Evolutionary conservation across 2,888 invertebrate genomes (phyloP).

Genomic region (Tetramorium bicarinatum): DNA sequence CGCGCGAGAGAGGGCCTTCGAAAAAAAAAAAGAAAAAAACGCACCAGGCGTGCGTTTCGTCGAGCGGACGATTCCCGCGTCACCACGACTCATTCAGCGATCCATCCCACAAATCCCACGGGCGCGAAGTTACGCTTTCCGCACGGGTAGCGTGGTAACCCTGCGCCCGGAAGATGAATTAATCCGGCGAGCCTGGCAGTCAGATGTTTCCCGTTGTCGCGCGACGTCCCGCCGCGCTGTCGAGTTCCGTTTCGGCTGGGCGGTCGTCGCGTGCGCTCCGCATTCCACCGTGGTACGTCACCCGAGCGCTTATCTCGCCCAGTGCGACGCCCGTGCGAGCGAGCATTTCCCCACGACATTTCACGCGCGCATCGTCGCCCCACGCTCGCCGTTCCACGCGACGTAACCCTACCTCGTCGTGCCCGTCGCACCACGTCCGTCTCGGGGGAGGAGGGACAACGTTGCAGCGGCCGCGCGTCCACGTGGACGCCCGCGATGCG

Average conservation of each 20-base stretch:
- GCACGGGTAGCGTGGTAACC: constrained; percentile 58
- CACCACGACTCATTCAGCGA: background rate
- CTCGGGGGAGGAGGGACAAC: background rate
- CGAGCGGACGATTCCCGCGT: background rate
- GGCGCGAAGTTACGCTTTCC: background rate
- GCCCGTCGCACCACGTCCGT: background rate
- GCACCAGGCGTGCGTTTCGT: background rate
- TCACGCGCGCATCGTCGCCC: background rate
- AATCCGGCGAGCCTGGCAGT: constrained; percentile 56
- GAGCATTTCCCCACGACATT: too few species aligned
- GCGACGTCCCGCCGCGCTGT: constrained; percentile 60
- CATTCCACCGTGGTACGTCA: background rate
- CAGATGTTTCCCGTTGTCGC: constrained; percentile 72
- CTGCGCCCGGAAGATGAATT: constrained; percentile 54
- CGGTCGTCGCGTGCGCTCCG: constrained; percentile 29
- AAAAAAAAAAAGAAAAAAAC: too few species aligned
- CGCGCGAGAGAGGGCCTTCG: background rate
- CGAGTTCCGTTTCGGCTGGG: constrained; percentile 59
- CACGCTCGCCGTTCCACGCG: background rate
- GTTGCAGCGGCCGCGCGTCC: background rate
- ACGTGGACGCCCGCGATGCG: constrained; percentile 5
- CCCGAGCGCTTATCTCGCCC: background rate
- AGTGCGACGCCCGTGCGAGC: background rate
- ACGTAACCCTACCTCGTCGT: constrained; percentile 15
- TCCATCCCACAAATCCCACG: background rate